Base-by-base conservation (phyloP, 2,113 vertebrate genomes). In the Anguilla japonica region DNA sequence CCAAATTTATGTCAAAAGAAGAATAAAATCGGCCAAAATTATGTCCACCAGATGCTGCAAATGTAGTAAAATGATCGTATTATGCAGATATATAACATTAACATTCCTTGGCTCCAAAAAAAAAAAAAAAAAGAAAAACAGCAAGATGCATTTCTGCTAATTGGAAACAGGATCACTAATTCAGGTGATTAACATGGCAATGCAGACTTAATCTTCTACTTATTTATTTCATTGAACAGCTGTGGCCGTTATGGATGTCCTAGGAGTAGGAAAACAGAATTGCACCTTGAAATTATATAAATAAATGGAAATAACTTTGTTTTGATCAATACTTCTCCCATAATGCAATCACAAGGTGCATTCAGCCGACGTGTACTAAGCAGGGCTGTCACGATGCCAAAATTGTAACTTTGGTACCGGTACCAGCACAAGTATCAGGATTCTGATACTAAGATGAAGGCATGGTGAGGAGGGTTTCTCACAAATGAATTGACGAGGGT, bases 121-220 rank as follows among this genome's bases (percentile, higher is more conserved):
- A 34, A 34, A 34, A 34, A 34, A 34, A 34, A 34, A 34, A 34
- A 34, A 34, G 1, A 34, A 34, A 67, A 26, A 26, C 20, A 34
- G 26, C 71, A 75, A 34, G 9, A 34, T 34, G n/a, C 1, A 22
- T 75, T n/a, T 29, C 22, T 75, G 22, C 71, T 29, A 26, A 26
- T n/a, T 75, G 18, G 9, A 34, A 13, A 75, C n/a, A 3, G n/a
- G n/a, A 34, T 75, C 9, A 34, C 71, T 8, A 75, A 75, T 75
- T 75, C n/a, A 34, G n/a, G 26, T 75, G 26, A 87, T 50, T 91
- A 87, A 75, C 88, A 89, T 39, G 84, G 79, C 15, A 60, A 85
- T 87, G 81, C 87, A 75, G 67, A 90, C 90, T 87, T 83, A 84
- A 86, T 83, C 41, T 71, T 75, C 63, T 67, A 84, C 53, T 1